Evolutionary conservation across 2,797 vertebrate genomes (phyloP).

Genomic region (Ibycter americanus): DNA sequence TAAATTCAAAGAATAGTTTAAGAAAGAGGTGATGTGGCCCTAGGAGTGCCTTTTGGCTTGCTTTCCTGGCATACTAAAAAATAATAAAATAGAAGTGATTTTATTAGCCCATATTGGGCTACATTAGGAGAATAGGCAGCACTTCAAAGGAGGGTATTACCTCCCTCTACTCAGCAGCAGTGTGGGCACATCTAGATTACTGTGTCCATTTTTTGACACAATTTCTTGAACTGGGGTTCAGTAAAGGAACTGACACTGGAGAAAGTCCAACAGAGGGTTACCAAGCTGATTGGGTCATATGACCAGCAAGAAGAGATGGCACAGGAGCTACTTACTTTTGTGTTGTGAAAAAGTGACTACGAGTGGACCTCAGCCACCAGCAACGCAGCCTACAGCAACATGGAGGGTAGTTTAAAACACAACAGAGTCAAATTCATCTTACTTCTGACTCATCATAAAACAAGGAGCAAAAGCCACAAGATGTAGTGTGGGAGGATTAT

Average conservation of each 20-base stretch:
- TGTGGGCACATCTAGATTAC: background rate
- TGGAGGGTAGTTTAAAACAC: background rate
- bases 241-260: background rate
- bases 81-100: background rate
- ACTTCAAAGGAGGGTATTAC: background rate
- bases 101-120: background rate
- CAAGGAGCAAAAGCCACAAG: background rate
- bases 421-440: background rate
- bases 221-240: background rate
- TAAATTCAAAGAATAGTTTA: background rate
- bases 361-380: background rate
- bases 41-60: background rate
- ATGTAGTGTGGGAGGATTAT: background rate
- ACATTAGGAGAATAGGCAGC: background rate
- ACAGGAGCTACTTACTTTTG: background rate
- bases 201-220: background rate
- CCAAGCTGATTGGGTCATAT: background rate
- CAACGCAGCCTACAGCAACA: background rate
- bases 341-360: background rate
- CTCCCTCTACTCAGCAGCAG: background rate
- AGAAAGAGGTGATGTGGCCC: background rate
- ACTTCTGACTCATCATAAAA: background rate
- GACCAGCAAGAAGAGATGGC: background rate
- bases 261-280: background rate
- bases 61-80: background rate